Base-by-base conservation (phyloP, 2,113 vertebrate genomes). In the Spea multiplicata region DNA sequence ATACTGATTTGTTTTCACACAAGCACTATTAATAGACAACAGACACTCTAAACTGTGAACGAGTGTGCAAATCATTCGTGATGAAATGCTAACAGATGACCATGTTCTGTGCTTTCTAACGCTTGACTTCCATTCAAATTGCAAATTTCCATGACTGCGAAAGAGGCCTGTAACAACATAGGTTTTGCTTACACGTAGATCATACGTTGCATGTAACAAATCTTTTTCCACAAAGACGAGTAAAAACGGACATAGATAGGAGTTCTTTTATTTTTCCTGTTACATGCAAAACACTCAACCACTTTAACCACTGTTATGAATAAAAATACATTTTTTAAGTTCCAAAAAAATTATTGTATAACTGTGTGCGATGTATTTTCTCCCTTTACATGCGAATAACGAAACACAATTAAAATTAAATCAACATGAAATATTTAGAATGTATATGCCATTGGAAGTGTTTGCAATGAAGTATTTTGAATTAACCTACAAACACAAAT, bases 51-150 rank as follows among this genome's bases (percentile, higher is more conserved):
- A 89, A 89, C 86, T 84, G 85, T 82, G 87, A 85, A 87, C 84
- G 89, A 91, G 89, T 93, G 91, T 92, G 89, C 90, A 94, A 94
- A 93, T 90, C 84, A 88, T 86, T 69, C 86, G 88, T 90, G 90
- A 92, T 90, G 90, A 91, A 91, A 92, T 92, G 88, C 85, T 86
- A 92, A 91, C 92, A 93, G 90, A 93, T 93, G 91, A 92, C 81
- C 83, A 78, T 83, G 83, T 83, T 86, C 88, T 89, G 86, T 90
- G 88, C 90, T 93, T 91, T 91, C 85, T 78, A 88, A 88, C 87
- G 88, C 85, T 91, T 85, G 88, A 83, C 67, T 84, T 86, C 89
- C 86, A 92, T 92, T 93, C 92, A 92, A 92, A 93, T 92, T 86
- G 88, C 88, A 91, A 91, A 89, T 92, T 90, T 92, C 90, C 88